These are phyloP conservation scores for Calephelis perditalis DNA, from an alignment of 2,888 invertebrate species.

Conservation along the genomic window DNA sequence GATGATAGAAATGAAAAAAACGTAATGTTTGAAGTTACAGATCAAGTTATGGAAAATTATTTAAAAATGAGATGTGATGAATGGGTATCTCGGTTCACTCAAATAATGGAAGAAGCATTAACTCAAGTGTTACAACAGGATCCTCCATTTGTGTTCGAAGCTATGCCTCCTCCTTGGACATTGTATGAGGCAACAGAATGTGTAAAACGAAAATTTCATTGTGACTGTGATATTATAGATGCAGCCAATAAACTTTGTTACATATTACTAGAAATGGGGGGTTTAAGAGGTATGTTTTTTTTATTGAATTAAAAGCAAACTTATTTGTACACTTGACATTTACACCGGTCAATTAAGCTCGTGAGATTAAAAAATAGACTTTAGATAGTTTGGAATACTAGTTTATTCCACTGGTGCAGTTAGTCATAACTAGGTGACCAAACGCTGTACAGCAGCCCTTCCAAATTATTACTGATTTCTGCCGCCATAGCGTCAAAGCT, in stretches of 20 bases:
- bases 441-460: too few species aligned
- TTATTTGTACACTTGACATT: too few species aligned
- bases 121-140: conserved; percentile 47
- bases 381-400: too few species aligned
- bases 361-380: too few species aligned
- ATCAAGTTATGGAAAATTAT: conserved; percentile 44
- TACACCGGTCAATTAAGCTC: too few species aligned
- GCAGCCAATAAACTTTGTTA: conserved; percentile 46
- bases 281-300: conserved; percentile 42
- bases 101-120: conserved; percentile 64
- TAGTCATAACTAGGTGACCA: too few species aligned
- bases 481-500: too few species aligned
- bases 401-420: too few species aligned
- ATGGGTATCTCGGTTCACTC: conserved; percentile 58
- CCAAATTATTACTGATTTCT: too few species aligned
- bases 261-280: conserved; percentile 43
- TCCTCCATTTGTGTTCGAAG: conserved; percentile 33
- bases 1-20: conserved; percentile 24
- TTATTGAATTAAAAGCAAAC: too few species aligned
- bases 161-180: conserved; percentile 53
- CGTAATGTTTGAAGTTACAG: conserved; percentile 47
- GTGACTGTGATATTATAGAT: conserved; percentile 37
- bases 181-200: conserved; percentile 54
- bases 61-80: conserved; percentile 50
- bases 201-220: conserved; percentile 43